Evolutionary conservation across 2,113 vertebrate genomes (phyloP).

Genomic region (Mohoua ochrocephala): DNA sequence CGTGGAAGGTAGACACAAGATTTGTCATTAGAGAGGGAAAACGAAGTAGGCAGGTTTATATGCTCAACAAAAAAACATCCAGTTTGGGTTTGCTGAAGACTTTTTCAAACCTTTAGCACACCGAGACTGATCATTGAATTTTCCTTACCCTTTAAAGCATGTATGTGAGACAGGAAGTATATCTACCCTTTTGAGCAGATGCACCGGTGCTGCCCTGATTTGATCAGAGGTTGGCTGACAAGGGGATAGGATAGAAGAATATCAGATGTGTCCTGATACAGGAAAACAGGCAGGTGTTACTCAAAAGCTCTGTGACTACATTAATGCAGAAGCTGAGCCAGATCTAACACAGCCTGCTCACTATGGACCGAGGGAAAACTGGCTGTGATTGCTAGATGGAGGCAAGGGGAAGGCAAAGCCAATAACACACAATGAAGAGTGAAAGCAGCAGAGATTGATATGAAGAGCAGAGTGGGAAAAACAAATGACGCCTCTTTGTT

Average conservation of each 20-base stretch:
- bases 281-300: not conserved
- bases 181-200: not conserved
- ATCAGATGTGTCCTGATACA: not conserved
- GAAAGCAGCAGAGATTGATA: not conserved
- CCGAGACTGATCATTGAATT: accelerated
- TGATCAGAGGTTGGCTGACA: not conserved
- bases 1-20: accelerated
- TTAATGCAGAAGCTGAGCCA: not conserved
- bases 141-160: not conserved
- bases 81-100: not conserved
- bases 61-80: not conserved
- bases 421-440: not conserved
- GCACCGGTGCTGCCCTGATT: accelerated
- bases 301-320: not conserved
- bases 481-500: not conserved
- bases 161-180: accelerated
- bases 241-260: not conserved
- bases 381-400: not conserved
- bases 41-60: not conserved
- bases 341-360: not conserved
- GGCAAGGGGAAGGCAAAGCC: not conserved
- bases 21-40: not conserved
- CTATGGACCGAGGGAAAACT: not conserved
- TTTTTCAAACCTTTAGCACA: not conserved
- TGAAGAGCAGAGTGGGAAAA: not conserved